These are phyloP conservation scores for Lepetodrilus schrolli DNA, from an alignment of 2,888 invertebrate genomes.

Conservation along the genomic window DNA sequence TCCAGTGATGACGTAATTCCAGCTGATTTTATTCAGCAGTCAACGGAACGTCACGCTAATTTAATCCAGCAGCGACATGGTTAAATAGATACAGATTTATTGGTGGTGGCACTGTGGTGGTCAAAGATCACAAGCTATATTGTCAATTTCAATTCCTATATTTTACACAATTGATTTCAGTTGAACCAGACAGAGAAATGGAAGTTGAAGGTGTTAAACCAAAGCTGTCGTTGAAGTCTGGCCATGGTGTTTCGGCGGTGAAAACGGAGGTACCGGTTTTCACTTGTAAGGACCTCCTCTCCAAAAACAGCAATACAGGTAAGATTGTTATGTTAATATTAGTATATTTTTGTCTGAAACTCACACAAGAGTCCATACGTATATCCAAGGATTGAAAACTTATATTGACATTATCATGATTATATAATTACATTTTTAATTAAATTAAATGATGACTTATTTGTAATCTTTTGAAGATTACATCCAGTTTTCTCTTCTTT, in stretches of 20 bases:
- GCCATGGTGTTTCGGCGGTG: neutral
- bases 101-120: too few species aligned
- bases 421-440: neutral
- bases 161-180: neutral
- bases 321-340: neutral
- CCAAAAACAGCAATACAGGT: slow-evolving; percentile 37
- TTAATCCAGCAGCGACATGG: too few species aligned
- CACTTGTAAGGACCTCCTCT: slow-evolving; percentile 48
- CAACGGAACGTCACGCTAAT: too few species aligned
- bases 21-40: too few species aligned
- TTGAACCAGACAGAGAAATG: slow-evolving; percentile 9
- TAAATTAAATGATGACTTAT: neutral
- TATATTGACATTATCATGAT: neutral
- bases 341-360: neutral
- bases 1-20: too few species aligned
- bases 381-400: too few species aligned
- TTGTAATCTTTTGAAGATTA: too few species aligned
- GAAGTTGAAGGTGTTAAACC: neutral
- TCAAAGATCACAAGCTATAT: too few species aligned
- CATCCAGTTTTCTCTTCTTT: too few species aligned
- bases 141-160: too few species aligned
- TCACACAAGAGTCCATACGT: neutral
- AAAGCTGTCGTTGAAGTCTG: too few species aligned
- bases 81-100: neutral
- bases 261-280: slow-evolving; percentile 30